Percentiles rank a stretch among this genome's conserved stretches.
phyloP scores from a whole-genome alignment of 2,113 vertebrate species.

The Podarcis cretensis region DNA sequence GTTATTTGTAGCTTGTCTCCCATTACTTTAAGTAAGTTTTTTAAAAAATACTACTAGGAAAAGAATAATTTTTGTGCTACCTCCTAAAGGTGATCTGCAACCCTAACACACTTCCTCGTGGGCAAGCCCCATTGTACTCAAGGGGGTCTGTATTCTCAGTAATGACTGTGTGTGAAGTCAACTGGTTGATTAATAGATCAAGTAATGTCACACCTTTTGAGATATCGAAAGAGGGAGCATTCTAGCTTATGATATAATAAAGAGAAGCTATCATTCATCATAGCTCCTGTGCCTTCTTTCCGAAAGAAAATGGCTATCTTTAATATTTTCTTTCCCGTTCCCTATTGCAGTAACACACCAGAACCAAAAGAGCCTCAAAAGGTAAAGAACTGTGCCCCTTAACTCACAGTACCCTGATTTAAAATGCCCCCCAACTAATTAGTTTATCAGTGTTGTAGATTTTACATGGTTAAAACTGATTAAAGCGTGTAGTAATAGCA shows the following conservation, averaged over 20 bases:
- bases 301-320: neutral
- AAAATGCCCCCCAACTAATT: neutral
- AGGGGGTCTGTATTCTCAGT: too few species aligned
- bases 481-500: neutral
- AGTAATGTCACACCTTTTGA: neutral
- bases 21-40: too few species aligned
- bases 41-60: too few species aligned
- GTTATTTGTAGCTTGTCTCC: too few species aligned
- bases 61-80: too few species aligned
- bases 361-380: neutral
- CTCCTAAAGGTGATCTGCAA: too few species aligned
- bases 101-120: too few species aligned
- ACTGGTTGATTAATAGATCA: neutral
- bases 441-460: neutral
- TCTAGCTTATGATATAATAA: neutral
- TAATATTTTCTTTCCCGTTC: neutral
- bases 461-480: neutral
- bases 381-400: neutral
- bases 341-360: neutral
- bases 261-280: neutral
- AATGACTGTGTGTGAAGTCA: too few species aligned
- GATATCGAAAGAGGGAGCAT: neutral
- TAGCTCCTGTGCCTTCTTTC: neutral
- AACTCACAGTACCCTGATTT: neutral
- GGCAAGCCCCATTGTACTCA: too few species aligned